Conservation (phyloP, 2,888 invertebrate genomes). For the Metalampra italica region DNA sequence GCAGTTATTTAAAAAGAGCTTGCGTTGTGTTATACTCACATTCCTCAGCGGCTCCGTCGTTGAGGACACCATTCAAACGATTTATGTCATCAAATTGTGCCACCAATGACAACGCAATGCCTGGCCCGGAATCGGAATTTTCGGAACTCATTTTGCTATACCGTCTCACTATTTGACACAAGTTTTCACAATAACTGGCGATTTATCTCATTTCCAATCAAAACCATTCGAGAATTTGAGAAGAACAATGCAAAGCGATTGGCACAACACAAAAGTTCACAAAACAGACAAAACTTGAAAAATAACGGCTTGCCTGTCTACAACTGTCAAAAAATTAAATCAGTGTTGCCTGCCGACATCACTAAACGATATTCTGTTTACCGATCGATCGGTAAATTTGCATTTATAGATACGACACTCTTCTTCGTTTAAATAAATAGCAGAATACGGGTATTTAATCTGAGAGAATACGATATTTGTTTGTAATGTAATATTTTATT, state of each 20-base stretch:
- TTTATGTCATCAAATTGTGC: conserved; percentile 86
- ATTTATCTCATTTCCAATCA: conserved; percentile 20
- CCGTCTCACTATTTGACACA: conserved; percentile 8
- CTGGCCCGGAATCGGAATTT: conserved; percentile 57
- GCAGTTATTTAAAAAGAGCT: neutral
- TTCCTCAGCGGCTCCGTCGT: conserved; percentile 83
- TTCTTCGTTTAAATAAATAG: too few relatives aligned
- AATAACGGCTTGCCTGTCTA: conserved; percentile 20
- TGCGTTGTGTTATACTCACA: conserved; percentile 65
- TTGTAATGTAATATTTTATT: too few relatives aligned
- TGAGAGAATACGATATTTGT: too few relatives aligned
- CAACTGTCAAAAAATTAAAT: neutral
- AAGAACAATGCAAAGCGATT: conserved; percentile 7
- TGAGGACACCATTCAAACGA: conserved; percentile 81
- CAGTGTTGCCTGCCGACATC: neutral
- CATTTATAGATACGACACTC: too few relatives aligned
- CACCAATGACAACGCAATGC: conserved; percentile 77
- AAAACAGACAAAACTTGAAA: conserved; percentile 18
- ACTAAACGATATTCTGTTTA: neutral
- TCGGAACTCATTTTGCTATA: conserved; percentile 60
- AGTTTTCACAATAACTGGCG: conserved; percentile 9
- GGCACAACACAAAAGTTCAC: too few relatives aligned
- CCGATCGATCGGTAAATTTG: too few relatives aligned
- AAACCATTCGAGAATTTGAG: neutral
- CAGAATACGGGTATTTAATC: too few relatives aligned